Percentiles rank a stretch among this genome's conserved stretches.
Conservation (phyloP, 1,140 invertebrate genomes). For the Bathynomus jamesi region DNA sequence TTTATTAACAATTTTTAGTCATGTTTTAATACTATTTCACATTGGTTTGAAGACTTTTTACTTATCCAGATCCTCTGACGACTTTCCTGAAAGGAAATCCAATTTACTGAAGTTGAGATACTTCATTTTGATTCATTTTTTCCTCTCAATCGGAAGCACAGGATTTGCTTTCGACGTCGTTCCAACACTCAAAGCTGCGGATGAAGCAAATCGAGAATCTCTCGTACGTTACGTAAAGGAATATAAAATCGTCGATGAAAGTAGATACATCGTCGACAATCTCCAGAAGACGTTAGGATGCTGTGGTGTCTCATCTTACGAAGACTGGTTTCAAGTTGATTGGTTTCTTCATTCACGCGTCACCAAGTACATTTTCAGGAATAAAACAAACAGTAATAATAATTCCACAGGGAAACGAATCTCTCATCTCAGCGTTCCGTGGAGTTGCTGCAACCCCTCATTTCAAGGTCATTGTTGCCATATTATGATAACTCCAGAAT, state of each 20-base stretch:
- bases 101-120: no score
- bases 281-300: not conserved
- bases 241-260: not conserved
- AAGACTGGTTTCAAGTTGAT: not conserved
- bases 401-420: no score
- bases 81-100: no score
- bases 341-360: no score
- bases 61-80: no score
- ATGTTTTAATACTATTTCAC: not conserved
- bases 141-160: not conserved
- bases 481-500: not conserved
- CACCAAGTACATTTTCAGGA: no score
- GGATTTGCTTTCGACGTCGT: not conserved
- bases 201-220: not conserved
- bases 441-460: not conserved
- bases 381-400: no score
- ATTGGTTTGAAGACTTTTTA: no score
- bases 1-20: not conserved
- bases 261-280: not conserved
- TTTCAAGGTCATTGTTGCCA: not conserved
- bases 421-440: not conserved
- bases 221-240: not conserved
- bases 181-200: not conserved
- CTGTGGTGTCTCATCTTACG: not conserved
- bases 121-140: not conserved